These are phyloP conservation scores for Torymus aiolomorphi DNA, from an alignment of 2,888 invertebrate species.

Conservation along the genomic window DNA sequence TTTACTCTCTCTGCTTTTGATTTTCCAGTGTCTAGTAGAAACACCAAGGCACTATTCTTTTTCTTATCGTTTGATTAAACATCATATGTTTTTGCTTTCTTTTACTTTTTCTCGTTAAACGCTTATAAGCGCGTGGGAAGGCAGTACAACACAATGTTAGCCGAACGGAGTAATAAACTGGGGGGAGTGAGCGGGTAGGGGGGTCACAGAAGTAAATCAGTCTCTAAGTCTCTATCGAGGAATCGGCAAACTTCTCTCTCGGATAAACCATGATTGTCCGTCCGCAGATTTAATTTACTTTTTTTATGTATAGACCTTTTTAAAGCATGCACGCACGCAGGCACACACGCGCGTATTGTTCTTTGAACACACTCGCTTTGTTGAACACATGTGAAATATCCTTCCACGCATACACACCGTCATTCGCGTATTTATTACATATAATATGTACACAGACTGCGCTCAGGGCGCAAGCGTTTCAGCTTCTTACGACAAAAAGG, in stretches of 20 bases:
- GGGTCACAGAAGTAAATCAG: conserved; percentile 51
- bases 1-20: conserved; percentile 17
- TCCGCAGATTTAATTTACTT: conserved; percentile 40
- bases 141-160: conserved; percentile 34
- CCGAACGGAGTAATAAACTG: conserved; percentile 28
- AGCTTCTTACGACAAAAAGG: conserved; percentile 1
- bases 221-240: conserved; percentile 59
- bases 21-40: conserved; percentile 21
- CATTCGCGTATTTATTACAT: conserved; percentile 18
- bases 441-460: conserved; percentile 47
- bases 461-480: conserved; percentile 41
- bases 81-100: no score
- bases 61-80: no score
- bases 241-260: conserved; percentile 51
- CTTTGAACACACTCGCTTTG: conserved; percentile 28
- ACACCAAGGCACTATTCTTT: conserved; percentile 33
- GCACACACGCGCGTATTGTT: conserved; percentile 30
- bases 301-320: no score
- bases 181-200: no score
- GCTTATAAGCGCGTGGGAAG: background rate
- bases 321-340: background rate
- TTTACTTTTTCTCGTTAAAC: background rate
- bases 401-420: conserved; percentile 34
- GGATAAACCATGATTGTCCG: conserved; percentile 50
- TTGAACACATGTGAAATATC: conserved; percentile 35